phyloP scores from a whole-genome alignment of 37 sponge, comb jelly and placozoan species.

The Geodia barretti region DNA sequence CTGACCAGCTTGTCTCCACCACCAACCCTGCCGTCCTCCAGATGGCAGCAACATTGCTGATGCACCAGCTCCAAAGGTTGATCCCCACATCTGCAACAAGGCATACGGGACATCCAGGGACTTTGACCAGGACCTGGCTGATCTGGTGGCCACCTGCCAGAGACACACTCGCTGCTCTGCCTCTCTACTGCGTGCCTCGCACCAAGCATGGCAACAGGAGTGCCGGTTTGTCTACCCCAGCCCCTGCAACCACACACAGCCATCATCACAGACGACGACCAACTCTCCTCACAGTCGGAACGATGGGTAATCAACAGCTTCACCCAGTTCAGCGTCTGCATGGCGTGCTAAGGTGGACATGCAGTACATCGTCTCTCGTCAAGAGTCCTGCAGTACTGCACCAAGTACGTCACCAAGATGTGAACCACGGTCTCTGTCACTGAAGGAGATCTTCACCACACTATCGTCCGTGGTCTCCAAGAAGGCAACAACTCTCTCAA shows the following conservation, averaged over 20 bases:
- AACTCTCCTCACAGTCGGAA: constrained; percentile 5
- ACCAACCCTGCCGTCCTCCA: constrained; percentile 22
- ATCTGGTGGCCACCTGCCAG: constrained; percentile 55
- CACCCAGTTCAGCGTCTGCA: too few relatives aligned
- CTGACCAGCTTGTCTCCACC: constrained; percentile 25
- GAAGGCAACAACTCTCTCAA: constrained; percentile 12
- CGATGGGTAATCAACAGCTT: constrained; percentile 35
- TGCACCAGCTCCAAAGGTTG: constrained; percentile 24
- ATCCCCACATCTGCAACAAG: constrained; percentile 39
- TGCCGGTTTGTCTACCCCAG: constrained; percentile 52
- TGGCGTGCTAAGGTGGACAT: constrained; percentile 71
- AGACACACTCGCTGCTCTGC: constrained; percentile 46
- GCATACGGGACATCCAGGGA: background rate
- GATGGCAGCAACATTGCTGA: constrained; percentile 19
- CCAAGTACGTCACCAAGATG: constrained; percentile 44
- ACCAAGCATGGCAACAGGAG: too few relatives aligned
- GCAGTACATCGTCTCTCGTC: constrained; percentile 50
- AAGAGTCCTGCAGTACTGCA: constrained; percentile 28
- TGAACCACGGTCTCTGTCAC: constrained; percentile 32
- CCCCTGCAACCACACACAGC: constrained; percentile 21
- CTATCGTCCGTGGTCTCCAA: constrained; percentile 10
- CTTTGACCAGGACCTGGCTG: constrained; percentile 5
- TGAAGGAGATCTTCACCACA: constrained; percentile 34
- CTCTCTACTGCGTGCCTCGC: too few relatives aligned
- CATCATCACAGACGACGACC: background rate